Conservation (phyloP, 2,888 invertebrate genomes). For the Netelia virgata region DNA sequence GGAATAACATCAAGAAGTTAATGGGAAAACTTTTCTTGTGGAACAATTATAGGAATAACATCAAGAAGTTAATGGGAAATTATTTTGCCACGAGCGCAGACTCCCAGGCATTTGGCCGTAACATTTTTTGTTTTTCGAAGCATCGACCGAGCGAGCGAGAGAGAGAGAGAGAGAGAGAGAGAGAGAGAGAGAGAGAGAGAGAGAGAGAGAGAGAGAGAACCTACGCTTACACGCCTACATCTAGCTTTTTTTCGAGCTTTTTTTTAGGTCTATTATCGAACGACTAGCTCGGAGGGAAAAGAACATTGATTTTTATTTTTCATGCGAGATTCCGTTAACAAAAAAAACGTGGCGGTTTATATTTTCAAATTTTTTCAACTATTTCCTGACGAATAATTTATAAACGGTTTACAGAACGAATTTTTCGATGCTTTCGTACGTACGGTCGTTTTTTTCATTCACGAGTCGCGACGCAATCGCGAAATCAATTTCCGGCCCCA, state of each 20-base stretch:
- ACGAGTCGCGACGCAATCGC: neutral
- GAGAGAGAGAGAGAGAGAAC: neutral
- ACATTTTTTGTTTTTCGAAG: neutral
- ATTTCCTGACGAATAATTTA: too few species aligned
- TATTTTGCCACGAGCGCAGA: neutral
- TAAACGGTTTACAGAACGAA: too few species aligned
- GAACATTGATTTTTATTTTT: neutral
- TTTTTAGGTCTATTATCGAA: neutral
- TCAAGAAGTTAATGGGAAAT: neutral
- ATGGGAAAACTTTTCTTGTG: neutral
- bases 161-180: too few species aligned
- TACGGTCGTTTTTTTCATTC: neutral
- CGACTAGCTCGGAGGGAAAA: neutral
- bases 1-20: neutral
- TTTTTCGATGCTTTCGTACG: neutral
- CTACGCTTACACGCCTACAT: neutral
- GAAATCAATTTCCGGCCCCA: conserved; percentile 3
- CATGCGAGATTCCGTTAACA: neutral
- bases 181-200: too few species aligned
- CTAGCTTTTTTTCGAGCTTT: neutral
- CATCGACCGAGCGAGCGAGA: neutral
- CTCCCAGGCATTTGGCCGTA: neutral
- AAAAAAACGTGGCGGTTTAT: neutral
- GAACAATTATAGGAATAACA: neutral
- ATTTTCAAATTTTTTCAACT: too few species aligned